Evolutionary conservation across 2,113 vertebrate species (phyloP).

Genomic region (Craseonycteris thonglongyai): DNA sequence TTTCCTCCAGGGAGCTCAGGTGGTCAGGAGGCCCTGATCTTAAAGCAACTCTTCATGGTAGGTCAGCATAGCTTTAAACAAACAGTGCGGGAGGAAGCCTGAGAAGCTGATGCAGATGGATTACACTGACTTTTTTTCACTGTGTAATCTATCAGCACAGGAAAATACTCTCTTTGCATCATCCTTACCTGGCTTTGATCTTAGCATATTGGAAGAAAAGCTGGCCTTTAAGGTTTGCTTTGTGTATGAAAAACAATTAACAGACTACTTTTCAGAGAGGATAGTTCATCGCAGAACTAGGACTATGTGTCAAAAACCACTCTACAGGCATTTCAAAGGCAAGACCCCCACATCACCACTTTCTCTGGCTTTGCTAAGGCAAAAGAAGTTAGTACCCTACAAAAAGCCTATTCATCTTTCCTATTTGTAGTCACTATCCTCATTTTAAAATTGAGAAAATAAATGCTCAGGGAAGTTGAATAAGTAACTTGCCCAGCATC

Average conservation of each 20-base stretch:
- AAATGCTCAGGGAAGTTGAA: neutral
- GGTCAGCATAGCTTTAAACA: constrained; percentile 9
- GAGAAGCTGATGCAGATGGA: neutral
- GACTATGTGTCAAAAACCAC: neutral
- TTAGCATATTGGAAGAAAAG: neutral
- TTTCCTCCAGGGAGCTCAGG: constrained; percentile 13
- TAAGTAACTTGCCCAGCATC: neutral
- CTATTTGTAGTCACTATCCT: neutral
- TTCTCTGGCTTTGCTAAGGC: neutral
- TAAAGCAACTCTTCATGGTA: neutral
- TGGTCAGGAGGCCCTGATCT: neutral
- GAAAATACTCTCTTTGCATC: neutral
- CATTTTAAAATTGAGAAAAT: neutral
- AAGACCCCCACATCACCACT: neutral
- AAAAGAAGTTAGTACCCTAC: neutral
- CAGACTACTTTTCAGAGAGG: neutral
- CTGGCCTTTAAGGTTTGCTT: neutral
- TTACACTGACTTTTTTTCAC: constrained; percentile 28
- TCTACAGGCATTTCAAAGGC: neutral
- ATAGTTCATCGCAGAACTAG: neutral
- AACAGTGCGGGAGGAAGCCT: neutral
- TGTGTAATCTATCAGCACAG: neutral
- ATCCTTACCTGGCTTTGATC: constrained; percentile 15
- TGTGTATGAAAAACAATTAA: neutral
- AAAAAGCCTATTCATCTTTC: neutral